Base-by-base conservation (phyloP, 1,140 invertebrate genomes). In the Tyrophagus putrescentiae region DNA sequence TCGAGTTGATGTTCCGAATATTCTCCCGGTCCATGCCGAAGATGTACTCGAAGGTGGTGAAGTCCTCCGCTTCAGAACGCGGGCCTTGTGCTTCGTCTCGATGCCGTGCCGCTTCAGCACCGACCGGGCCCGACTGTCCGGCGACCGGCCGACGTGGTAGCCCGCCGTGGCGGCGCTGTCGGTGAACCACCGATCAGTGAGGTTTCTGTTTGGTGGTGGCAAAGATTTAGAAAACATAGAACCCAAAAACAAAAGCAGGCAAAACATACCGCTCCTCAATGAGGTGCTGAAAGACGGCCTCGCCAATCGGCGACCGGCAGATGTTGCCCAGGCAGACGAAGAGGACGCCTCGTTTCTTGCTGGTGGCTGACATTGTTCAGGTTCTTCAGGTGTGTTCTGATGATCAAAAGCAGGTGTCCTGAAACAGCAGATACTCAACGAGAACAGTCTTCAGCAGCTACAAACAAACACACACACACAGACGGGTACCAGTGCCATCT, bases 221-320 rank as follows among this genome's bases (percentile, higher is more conserved):
- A 54, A 54, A 54, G 21, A 53, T 54, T 13, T 21, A 27, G 4
- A 53, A 53, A 54, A 54, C 25, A 54, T 5, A 7, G 11, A 62
- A 4, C 33, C 23, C 25, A 29, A 28, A 54, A 57, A 32, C 63
- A 61, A 68, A 70, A 64, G 68, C 66, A 64, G 80, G 72, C 1
- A 71, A 64, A 5, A 80, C 65, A 39, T 77, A 76, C 60, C 75
- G 71, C 67, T 85, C 77, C 65, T 78, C 77, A 7, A 86, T 73
- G 9, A 79, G 70, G 63, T 90, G 77, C 29, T 77, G 71, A 73
- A 94, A 92, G 0, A 94, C 85, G 7, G 85, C 87, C 72, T 93
- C 89, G 21, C 89, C 89, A 63, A 93, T 93, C 5, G 91, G 89
- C 13, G 89, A 94, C n/a, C 91, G 79, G 71, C 90, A 95, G 65